Base-by-base conservation (phyloP, 2,113 vertebrate species). In the Pheucticus melanocephalus region DNA sequence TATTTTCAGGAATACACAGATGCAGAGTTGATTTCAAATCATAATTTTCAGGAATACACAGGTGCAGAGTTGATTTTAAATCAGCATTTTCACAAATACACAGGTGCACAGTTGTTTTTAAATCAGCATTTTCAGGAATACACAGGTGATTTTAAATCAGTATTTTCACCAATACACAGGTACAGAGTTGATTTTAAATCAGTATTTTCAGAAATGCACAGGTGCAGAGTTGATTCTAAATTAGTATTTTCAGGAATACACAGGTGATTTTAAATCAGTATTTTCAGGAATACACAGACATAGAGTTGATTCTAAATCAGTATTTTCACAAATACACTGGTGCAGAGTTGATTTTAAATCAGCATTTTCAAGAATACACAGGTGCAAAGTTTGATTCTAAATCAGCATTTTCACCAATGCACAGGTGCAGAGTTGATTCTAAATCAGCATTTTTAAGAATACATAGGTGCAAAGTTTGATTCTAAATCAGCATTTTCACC, bases 261-360 rank as follows among this genome's bases (percentile, higher is more conserved):
- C 22, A 12, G 15, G 11, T 64, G 39, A 18, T 53, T 11, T 6
- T 19, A 53, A 30, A 19, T 35, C 51, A 16, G 31, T 12, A 27
- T 48, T 68, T 48, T 48, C 44, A 19, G 1, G 0, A 25, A 20
- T 4, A 2, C 23, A 27, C 6, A 11, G 16, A 16, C 18, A 10
- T 31, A 45, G 1, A 39, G 5, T 4, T 30, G 27, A 16, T 64
- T 50, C 6, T 1, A 12, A 35, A 15, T 31, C 64, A 28, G 10
- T 5, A 31, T 70, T 70, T 44, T 65, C 63, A 44, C 0, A 0
- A 30, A 30, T 8, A 6, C 40, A 4, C 23, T 14, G 12, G 25
- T 50, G 17, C 17, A 35, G 0, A 20, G 2, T 35, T 48, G 5
- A 27, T 51, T 48, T 6, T 2, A 6, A 21, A 20, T 33, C 37